These are phyloP conservation scores for Automeris io DNA, from an alignment of 2,888 invertebrate genomes.

Conservation along the genomic window DNA sequence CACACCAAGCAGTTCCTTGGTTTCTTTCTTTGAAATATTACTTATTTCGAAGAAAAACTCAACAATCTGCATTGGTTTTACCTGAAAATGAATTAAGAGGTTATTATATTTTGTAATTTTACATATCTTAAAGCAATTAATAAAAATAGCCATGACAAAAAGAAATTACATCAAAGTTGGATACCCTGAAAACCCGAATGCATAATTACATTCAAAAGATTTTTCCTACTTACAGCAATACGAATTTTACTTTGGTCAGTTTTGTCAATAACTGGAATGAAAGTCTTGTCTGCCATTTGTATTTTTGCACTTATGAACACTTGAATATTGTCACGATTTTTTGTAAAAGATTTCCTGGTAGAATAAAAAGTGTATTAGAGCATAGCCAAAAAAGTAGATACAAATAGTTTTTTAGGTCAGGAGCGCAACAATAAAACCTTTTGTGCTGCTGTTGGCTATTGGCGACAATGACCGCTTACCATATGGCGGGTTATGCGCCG, in stretches of 20 bases:
- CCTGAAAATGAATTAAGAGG: constrained; percentile 27
- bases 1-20: constrained; percentile 40
- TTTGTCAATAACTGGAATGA: constrained; percentile 16
- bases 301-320: constrained; percentile 30
- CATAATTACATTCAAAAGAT: not conserved
- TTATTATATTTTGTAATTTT: not conserved
- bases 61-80: constrained; percentile 37
- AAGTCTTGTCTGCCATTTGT: constrained; percentile 13
- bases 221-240: constrained; percentile 31
- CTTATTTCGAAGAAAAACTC: constrained; percentile 38
- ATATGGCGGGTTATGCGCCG: no score
- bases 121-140: no score
- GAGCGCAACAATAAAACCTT: no score
- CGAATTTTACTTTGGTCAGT: constrained; percentile 36
- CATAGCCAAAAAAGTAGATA: no score
- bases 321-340: constrained; percentile 37
- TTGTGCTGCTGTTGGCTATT: no score
- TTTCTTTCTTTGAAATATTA: constrained; percentile 44
- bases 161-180: no score
- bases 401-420: no score
- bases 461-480: no score
- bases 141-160: no score
- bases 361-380: not conserved
- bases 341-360: constrained; percentile 29
- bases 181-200: no score